Evolutionary conservation across 92 coral and sea anemone species (phyloP), one percentile per base, ranked within the genome.

Genomic region (Actinostola sp.): DNA sequence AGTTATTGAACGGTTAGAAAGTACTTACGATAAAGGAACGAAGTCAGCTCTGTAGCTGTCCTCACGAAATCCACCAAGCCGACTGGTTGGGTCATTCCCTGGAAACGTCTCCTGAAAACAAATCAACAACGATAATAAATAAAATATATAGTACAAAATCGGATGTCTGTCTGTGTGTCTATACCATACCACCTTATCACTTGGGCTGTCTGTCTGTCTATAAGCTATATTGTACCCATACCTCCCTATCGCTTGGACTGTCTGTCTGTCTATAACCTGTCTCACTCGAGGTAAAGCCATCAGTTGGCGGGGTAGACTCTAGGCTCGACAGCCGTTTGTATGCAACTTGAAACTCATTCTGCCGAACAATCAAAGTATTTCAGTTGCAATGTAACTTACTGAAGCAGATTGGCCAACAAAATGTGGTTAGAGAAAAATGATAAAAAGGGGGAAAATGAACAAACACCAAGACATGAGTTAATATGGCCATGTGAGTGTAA

Each of bases 21-120:
- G 15, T 33, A 85, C 98, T 88, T 85, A 94, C 98, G 96, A 91
- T 54, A 94, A 74, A 26, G 98, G 95, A 34, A 94, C 88, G 48
- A 91, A 94, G 44, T 89, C 96, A 57, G 85, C 85, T 77, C 64
- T 82, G 68, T 79, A 94, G 78, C 92, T 91, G 61, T 91, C 98
- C 23, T 89, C 96, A 53, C 87, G 61, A 50, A 75, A 75, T 28
- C 83, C 75, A 30, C 63, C 63, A 1, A 57, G 44, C 0, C 72
- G 67, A 44, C 60, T 35, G 1, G 67, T 20, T 8, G 33, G 51
- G 33, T 75, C 75, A n/a, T 45, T 59, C 20, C 21, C 29, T 5
- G 81, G 75, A 19, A 61, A 65, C 30, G 57, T 68, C 1, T 81
- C 86, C 86, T 81, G 51, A 53, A 24, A 24, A n/a, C 44, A 61